These are phyloP conservation scores for Mus minutoides DNA, from an alignment of 2,797 vertebrate genomes.

Conservation along the genomic window DNA sequence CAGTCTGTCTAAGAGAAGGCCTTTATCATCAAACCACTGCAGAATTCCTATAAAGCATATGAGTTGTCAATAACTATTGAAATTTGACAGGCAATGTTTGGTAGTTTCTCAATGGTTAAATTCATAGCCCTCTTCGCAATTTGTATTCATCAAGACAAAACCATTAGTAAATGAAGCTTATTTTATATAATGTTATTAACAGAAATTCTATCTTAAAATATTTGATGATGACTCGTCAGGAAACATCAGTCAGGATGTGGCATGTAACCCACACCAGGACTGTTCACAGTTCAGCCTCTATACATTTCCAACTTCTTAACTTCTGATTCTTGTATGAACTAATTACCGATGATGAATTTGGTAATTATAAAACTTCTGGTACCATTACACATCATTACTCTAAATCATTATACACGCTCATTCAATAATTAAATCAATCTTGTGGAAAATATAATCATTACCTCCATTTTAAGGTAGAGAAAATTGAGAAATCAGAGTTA, in stretches of 20 bases:
- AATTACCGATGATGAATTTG: background rate
- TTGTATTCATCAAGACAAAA: slow-evolving; percentile 18
- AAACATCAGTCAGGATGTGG: background rate
- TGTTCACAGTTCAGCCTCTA: background rate
- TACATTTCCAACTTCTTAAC: background rate
- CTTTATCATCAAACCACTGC: background rate
- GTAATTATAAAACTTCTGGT: background rate
- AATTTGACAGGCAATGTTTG: background rate
- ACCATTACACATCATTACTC: background rate
- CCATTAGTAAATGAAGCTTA: background rate
- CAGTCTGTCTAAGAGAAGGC: background rate
- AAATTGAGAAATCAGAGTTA: background rate
- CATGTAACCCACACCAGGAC: background rate
- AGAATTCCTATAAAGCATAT: background rate
- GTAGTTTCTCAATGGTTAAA: slow-evolving; percentile 1
- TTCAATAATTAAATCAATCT: slow-evolving; percentile 2
- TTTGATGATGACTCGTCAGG: background rate
- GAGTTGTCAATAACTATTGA: background rate
- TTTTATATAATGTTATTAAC: background rate
- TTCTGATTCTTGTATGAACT: background rate
- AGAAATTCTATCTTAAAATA: slow-evolving; percentile 5
- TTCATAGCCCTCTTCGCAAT: background rate
- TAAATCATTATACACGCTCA: background rate
- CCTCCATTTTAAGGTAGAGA: background rate
- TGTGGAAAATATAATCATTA: background rate